A percentile compares a stretch with the other conserved stretches of the same genome.
phyloP scores from a whole-genome alignment of 2,113 vertebrate genomes.

The Suncus etruscus region DNA sequence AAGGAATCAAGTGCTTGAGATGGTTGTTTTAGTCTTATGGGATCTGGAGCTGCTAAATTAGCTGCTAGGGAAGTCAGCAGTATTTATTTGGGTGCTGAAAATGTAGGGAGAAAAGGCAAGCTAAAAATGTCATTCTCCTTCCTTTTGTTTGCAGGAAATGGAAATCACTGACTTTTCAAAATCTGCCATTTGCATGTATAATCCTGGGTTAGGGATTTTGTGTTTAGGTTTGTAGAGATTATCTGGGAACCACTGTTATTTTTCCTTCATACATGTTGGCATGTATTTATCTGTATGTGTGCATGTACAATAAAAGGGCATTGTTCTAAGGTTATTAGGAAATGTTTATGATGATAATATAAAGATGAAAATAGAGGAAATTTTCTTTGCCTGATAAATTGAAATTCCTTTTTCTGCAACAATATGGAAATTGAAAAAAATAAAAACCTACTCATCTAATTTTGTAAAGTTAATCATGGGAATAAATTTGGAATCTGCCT shows the following conservation, averaged over 20 bases:
- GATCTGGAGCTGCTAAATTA: background rate
- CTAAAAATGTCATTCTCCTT: conserved; percentile 49
- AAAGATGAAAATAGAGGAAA: conserved; percentile 2
- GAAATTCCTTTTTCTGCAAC: conserved; percentile 24
- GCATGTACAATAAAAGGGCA: background rate
- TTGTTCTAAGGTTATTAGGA: background rate
- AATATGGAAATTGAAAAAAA: conserved; percentile 37
- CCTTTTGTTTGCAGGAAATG: background rate
- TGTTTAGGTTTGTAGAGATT: background rate
- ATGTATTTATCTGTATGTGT: background rate
- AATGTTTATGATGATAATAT: conserved; percentile 4
- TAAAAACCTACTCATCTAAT: background rate
- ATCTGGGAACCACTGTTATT: background rate
- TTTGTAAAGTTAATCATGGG: conserved; percentile 44
- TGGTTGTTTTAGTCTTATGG: background rate
- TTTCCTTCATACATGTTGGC: background rate
- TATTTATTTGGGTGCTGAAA: conserved; percentile 20
- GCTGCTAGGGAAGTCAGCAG: background rate
- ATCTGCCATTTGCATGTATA: conserved; percentile 16
- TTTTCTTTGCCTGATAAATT: background rate
- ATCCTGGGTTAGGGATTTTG: background rate
- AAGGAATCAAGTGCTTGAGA: background rate
- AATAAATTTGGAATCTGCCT: conserved; percentile 49
- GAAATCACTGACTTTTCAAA: background rate
- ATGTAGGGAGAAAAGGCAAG: background rate